Conservation (phyloP, 2,888 invertebrate genomes). For the Cheilosia soror region DNA sequence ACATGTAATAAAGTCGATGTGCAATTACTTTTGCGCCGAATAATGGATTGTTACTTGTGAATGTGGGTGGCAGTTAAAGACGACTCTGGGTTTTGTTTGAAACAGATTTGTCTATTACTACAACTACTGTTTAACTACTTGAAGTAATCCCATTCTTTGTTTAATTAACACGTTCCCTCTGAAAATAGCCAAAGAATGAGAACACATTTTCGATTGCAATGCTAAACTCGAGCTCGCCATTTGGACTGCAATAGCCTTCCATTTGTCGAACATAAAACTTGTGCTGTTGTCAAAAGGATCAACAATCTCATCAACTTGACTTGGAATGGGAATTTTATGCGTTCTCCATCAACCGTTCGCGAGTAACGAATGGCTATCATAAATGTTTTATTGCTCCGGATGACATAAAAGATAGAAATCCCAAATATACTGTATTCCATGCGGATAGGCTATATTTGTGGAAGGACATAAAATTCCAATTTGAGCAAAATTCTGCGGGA, state of each 20-base stretch:
- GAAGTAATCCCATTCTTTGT: no score
- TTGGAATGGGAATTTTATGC: constrained; percentile 23
- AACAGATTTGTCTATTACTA: neutral
- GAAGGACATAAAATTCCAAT: constrained; percentile 17
- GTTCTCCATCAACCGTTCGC: neutral
- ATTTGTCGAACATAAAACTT: neutral
- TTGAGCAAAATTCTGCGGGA: neutral
- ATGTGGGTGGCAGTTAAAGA: neutral
- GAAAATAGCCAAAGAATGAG: neutral
- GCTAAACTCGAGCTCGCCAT: neutral
- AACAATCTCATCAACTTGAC: constrained; percentile 29
- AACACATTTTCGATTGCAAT: neutral
- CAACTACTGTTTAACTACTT: neutral
- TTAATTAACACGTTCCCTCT: no score
- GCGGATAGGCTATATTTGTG: neutral
- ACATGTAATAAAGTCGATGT: constrained; percentile 54
- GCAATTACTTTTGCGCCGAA: constrained; percentile 39
- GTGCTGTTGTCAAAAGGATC: neutral
- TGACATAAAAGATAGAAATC: constrained; percentile 28
- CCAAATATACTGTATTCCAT: constrained; percentile 7
- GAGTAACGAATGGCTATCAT: constrained; percentile 12
- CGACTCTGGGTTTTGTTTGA: neutral
- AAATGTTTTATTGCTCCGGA: constrained; percentile 45
- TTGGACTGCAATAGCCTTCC: neutral
- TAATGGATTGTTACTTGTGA: constrained; percentile 22